These are phyloP conservation scores for Thomomys bottae DNA, from an alignment of 2,113 vertebrate species.

Conservation along the genomic window DNA sequence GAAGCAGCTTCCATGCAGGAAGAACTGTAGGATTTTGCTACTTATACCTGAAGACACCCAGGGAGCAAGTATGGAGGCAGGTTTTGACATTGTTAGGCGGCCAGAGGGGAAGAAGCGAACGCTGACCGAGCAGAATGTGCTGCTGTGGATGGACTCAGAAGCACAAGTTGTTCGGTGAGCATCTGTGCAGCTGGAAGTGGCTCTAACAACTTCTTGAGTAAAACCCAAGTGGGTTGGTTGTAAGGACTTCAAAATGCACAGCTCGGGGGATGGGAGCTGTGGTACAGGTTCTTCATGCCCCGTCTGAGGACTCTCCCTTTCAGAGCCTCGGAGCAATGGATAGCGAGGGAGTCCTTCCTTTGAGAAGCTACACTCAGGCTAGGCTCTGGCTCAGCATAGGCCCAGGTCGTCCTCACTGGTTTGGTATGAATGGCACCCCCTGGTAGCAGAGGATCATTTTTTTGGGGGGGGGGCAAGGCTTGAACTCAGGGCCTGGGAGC, in stretches of 20 bases:
- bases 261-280: background rate
- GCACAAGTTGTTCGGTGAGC: background rate
- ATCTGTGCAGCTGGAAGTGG: background rate
- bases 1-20: background rate
- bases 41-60: background rate
- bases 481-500: no score
- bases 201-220: background rate
- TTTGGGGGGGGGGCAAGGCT: no score
- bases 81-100: no score
- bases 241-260: background rate
- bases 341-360: rapidly evolving
- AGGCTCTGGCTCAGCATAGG: background rate
- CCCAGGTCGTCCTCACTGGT: background rate
- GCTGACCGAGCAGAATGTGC: no score
- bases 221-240: no score
- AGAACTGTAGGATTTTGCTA: background rate
- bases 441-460: background rate
- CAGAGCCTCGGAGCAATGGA: background rate
- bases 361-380: background rate
- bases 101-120: background rate
- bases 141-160: background rate
- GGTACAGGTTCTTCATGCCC: no score
- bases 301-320: background rate
- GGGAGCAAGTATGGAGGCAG: background rate
- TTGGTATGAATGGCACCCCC: background rate